These are phyloP conservation scores for Meandrusa payeni DNA, from an alignment of 2,888 invertebrate species.

Conservation along the genomic window DNA sequence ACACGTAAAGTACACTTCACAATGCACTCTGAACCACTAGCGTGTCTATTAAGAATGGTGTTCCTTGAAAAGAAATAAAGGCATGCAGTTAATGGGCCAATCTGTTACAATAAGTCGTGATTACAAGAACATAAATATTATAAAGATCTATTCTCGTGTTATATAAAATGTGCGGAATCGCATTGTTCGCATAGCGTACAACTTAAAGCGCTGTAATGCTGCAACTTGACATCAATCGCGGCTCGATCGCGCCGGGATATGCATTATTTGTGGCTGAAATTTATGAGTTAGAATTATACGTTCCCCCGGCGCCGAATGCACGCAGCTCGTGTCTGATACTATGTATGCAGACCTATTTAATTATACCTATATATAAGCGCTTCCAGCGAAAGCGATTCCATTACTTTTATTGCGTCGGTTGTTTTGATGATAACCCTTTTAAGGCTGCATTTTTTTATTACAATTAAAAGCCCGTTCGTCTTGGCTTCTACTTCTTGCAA, in stretches of 20 bases:
- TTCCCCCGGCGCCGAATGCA: conserved; percentile 32
- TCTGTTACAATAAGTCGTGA: too few species aligned
- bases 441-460: too few species aligned
- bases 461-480: too few species aligned
- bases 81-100: too few species aligned
- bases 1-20: too few species aligned
- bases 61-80: too few species aligned
- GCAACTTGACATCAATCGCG: conserved; percentile 47
- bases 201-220: conserved; percentile 22
- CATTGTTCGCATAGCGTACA: conserved; percentile 6
- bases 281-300: conserved; percentile 59
- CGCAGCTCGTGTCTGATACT: conserved; percentile 29
- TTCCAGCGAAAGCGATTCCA: not conserved
- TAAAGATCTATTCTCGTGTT: conserved; percentile 14
- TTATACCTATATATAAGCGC: conserved; percentile 12
- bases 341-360: conserved; percentile 9
- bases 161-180: conserved; percentile 17
- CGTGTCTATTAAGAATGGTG: too few species aligned
- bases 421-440: too few species aligned
- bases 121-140: conserved; percentile 18
- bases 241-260: conserved; percentile 45
- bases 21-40: too few species aligned
- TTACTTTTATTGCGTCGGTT: conserved; percentile 2
- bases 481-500: too few species aligned
- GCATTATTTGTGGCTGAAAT: conserved; percentile 57